phyloP scores from a whole-genome alignment of 2,797 vertebrate genomes.

The Xenentodon cancila region DNA sequence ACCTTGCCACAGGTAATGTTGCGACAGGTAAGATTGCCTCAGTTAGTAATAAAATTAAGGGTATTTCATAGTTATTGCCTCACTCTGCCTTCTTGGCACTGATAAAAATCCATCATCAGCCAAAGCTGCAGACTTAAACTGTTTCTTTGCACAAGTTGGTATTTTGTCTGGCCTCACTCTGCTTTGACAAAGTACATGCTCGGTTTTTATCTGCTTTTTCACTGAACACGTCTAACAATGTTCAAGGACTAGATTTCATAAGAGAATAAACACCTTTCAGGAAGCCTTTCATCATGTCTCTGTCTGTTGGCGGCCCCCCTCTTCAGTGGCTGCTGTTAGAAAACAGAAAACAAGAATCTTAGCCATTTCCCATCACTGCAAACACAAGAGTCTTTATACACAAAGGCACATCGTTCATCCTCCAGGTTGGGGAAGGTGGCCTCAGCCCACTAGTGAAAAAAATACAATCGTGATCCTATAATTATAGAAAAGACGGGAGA shows the following conservation, averaged over 20 bases:
- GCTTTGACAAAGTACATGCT: constrained; percentile 41
- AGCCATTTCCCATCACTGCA: constrained; percentile 24
- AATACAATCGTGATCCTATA: neutral
- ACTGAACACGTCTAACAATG: constrained; percentile 12
- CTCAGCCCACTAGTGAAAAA: neutral
- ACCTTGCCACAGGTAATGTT: neutral
- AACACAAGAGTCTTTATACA: constrained; percentile 25
- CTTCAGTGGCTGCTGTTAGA: constrained; percentile 24
- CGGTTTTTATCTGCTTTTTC: constrained; percentile 24
- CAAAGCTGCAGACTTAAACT: constrained; percentile 43
- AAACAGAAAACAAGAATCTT: constrained; percentile 21
- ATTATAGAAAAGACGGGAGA: neutral
- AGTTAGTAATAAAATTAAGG: neutral
- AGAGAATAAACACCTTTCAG: constrained; percentile 41
- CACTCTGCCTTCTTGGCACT: constrained; percentile 43
- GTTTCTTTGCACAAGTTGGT: constrained; percentile 33
- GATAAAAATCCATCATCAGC: constrained; percentile 44
- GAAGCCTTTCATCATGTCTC: constrained; percentile 34
- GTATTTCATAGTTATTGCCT: neutral
- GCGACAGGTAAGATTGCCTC: neutral
- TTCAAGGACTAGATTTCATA: constrained; percentile 52
- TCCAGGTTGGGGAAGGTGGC: neutral
- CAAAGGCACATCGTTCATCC: constrained; percentile 28
- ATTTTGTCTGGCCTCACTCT: constrained; percentile 11
- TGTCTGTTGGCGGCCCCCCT: constrained; percentile 16